These are phyloP conservation scores for Platygyra sinensis DNA, from an alignment of 64 coral and sea anemone species.

Conservation along the genomic window DNA sequence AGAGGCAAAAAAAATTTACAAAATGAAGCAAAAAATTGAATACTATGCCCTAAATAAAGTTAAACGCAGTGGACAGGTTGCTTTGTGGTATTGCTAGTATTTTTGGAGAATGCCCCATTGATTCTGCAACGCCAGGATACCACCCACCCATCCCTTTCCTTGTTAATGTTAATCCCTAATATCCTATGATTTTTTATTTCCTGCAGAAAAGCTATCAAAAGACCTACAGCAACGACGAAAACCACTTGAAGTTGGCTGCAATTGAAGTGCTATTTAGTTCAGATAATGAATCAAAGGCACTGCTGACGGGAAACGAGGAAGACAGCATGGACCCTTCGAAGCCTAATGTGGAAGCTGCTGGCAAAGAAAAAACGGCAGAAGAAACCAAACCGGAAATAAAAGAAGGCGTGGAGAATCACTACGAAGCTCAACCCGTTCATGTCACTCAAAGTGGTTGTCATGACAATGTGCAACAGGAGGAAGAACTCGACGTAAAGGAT, in stretches of 20 bases:
- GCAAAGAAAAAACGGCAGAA: background rate
- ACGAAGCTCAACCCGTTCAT: background rate
- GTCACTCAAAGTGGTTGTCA: background rate
- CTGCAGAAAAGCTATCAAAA: background rate
- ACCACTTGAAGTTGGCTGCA: background rate
- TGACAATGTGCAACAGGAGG: background rate
- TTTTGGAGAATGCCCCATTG: too few species aligned
- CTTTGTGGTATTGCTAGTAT: too few species aligned
- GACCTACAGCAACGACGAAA: background rate
- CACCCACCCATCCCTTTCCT: too few species aligned
- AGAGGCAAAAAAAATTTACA: too few species aligned
- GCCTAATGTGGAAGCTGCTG: background rate
- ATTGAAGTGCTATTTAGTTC: background rate
- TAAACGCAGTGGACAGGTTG: too few species aligned
- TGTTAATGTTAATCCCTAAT: too few species aligned
- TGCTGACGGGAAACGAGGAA: background rate
- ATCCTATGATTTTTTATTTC: too few species aligned
- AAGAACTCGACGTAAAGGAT: slow-evolving; percentile 8
- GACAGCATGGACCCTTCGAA: background rate
- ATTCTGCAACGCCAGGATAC: too few species aligned
- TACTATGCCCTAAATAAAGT: too few species aligned
- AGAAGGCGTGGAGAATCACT: background rate
- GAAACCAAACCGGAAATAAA: background rate
- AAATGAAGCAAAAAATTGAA: too few species aligned
- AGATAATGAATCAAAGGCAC: background rate